These are phyloP conservation scores for Ectemnius lituratus DNA, from an alignment of 2,888 invertebrate genomes.

Conservation along the genomic window DNA sequence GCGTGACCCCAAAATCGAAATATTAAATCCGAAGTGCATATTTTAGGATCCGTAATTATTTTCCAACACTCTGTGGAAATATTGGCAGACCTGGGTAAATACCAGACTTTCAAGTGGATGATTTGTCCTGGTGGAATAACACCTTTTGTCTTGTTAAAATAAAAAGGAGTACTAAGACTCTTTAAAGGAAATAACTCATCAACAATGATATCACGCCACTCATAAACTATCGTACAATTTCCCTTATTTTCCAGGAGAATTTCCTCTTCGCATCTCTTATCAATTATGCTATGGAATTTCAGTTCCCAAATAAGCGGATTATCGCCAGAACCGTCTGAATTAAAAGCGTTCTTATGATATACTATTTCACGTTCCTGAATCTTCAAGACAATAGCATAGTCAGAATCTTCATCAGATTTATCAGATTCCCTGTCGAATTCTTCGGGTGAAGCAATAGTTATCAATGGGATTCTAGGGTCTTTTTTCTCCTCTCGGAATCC, in stretches of 20 bases:
- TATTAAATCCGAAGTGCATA: slow-evolving; percentile 46
- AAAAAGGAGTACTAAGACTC: slow-evolving; percentile 77
- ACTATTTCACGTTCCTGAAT: slow-evolving; percentile 64
- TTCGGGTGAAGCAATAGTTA: slow-evolving; percentile 46
- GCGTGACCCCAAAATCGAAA: slow-evolving; percentile 60
- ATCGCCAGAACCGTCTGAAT: not conserved
- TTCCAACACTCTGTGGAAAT: slow-evolving; percentile 79
- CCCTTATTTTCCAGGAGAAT: slow-evolving; percentile 79
- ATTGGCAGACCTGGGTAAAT: slow-evolving; percentile 76
- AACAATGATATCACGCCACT: slow-evolving; percentile 74
- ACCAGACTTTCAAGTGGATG: slow-evolving; percentile 78
- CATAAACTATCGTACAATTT: slow-evolving; percentile 78
- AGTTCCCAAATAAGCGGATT: slow-evolving; percentile 53
- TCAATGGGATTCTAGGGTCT: slow-evolving; percentile 29
- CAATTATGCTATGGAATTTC: slow-evolving; percentile 38
- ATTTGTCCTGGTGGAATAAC: slow-evolving; percentile 79
- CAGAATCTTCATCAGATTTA: slow-evolving; percentile 4
- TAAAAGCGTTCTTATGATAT: slow-evolving; percentile 14
- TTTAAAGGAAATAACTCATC: slow-evolving; percentile 42
- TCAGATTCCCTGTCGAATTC: not conserved
- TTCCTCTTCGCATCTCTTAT: slow-evolving; percentile 31
- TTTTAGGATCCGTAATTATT: slow-evolving; percentile 77
- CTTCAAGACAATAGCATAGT: slow-evolving; percentile 48
- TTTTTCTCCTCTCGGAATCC: not conserved
- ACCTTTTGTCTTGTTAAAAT: slow-evolving; percentile 81